Conservation (phyloP, 2,888 invertebrate genomes). For the Lordiphosa fenestrarum region DNA sequence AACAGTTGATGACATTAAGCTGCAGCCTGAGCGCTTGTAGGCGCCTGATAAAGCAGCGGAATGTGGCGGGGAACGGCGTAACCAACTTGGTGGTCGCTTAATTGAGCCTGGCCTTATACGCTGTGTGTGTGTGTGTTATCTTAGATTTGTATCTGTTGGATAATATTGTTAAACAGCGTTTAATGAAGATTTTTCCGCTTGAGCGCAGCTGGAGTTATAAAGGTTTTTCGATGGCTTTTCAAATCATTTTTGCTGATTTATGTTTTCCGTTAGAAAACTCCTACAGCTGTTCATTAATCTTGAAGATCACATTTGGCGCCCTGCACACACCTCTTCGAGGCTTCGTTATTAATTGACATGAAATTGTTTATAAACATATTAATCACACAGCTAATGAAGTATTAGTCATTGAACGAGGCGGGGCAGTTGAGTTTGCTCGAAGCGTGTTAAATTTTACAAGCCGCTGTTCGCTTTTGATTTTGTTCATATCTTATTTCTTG, state of each 20-base stretch:
- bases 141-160: slow-evolving; percentile 64
- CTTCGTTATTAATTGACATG: slow-evolving; percentile 68
- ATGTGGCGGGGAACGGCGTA: slow-evolving; percentile 31
- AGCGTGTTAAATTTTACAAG: slow-evolving; percentile 48
- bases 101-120: slow-evolving; percentile 47
- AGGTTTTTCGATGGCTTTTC: slow-evolving; percentile 22
- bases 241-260: slow-evolving; percentile 33
- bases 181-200: slow-evolving; percentile 68
- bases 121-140: slow-evolving; percentile 41
- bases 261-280: slow-evolving; percentile 38
- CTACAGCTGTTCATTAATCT: slow-evolving; percentile 36
- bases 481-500: slow-evolving; percentile 36
- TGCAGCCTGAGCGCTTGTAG: slow-evolving; percentile 42
- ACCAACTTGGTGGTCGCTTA: slow-evolving; percentile 62
- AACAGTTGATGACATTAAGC: slow-evolving; percentile 67
- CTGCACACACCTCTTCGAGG: slow-evolving; percentile 24
- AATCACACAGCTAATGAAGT: slow-evolving; percentile 69
- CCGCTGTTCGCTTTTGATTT: slow-evolving; percentile 35
- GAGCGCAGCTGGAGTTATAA: slow-evolving; percentile 17
- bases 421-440: slow-evolving; percentile 27
- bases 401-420: slow-evolving; percentile 58
- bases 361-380: slow-evolving; percentile 73
- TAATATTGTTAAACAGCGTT: slow-evolving; percentile 69
- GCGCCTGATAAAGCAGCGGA: slow-evolving; percentile 54
- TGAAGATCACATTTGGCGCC: slow-evolving; percentile 34